phyloP scores from a whole-genome alignment of 2,888 invertebrate species.

The Coenonympha arcania region DNA sequence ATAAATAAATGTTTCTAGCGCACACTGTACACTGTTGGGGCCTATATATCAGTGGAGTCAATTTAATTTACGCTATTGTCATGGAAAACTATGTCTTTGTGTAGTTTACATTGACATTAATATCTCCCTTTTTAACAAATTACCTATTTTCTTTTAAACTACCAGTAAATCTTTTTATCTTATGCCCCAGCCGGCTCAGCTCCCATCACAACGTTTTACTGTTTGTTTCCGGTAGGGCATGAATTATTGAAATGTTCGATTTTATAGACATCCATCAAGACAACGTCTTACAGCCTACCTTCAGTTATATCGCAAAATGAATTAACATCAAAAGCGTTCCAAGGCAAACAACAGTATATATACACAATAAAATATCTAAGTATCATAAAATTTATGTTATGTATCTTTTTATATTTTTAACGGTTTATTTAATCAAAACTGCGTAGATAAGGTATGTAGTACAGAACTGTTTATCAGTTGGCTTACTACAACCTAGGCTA shows the following conservation, averaged over 20 bases:
- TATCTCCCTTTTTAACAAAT: background rate
- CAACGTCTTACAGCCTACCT: background rate
- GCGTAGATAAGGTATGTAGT: no score
- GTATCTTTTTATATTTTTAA: no score
- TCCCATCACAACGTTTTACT: background rate
- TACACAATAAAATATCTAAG: no score
- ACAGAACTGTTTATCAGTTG: no score
- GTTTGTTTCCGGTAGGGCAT: background rate
- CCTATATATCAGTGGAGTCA: background rate
- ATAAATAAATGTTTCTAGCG: constrained; percentile 4
- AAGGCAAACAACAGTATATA: constrained; percentile 2
- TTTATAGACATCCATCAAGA: constrained; percentile 3
- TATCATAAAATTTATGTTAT: no score
- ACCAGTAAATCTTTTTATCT: background rate
- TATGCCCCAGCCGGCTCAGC: no score
- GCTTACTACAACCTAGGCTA: no score
- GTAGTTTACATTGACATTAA: background rate
- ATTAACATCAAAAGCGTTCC: background rate
- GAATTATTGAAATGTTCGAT: background rate
- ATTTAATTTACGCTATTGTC: background rate
- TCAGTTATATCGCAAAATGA: background rate
- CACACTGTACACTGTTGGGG: background rate
- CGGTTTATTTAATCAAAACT: no score
- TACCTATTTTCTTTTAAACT: background rate
- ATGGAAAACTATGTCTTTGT: background rate